A percentile compares a stretch with the other conserved stretches of the same genome.
phyloP scores from a whole-genome alignment of 2,113 vertebrate species.

The Conger conger region DNA sequence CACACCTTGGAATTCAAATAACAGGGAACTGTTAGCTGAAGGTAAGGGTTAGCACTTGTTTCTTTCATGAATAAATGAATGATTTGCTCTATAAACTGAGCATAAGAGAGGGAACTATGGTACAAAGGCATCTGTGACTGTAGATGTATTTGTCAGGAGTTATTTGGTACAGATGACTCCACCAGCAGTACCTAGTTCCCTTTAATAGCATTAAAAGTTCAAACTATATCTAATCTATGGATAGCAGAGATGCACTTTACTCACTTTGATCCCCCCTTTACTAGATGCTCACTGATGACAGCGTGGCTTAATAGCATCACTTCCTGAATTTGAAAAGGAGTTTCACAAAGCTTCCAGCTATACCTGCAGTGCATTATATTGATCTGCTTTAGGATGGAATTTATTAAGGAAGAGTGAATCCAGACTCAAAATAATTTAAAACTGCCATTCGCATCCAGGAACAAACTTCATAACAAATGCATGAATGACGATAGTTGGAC shows the following conservation, averaged over 20 bases:
- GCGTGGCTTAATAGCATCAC: background rate
- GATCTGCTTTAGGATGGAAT: background rate
- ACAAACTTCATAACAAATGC: background rate
- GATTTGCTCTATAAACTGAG: background rate
- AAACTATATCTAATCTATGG: background rate
- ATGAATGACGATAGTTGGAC: background rate
- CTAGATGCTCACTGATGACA: background rate
- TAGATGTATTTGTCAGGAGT: background rate
- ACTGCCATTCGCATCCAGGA: background rate
- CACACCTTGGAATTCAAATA: background rate
- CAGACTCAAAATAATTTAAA: background rate
- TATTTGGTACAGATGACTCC: background rate
- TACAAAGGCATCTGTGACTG: background rate
- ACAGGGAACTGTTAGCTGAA: background rate
- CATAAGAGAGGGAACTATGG: background rate
- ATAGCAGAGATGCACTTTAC: background rate
- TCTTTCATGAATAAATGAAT: background rate
- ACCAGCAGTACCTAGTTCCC: background rate
- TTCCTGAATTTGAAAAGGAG: slow-evolving; percentile 4
- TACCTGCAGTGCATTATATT: background rate
- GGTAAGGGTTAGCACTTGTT: background rate
- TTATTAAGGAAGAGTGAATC: background rate
- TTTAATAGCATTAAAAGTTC: background rate
- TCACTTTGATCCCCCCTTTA: background rate
- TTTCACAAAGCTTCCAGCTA: background rate